Percentiles rank a stretch among this genome's conserved stretches.
phyloP scores from a whole-genome alignment of 1,140 invertebrate genomes.

The Lutraria rhynchaena region DNA sequence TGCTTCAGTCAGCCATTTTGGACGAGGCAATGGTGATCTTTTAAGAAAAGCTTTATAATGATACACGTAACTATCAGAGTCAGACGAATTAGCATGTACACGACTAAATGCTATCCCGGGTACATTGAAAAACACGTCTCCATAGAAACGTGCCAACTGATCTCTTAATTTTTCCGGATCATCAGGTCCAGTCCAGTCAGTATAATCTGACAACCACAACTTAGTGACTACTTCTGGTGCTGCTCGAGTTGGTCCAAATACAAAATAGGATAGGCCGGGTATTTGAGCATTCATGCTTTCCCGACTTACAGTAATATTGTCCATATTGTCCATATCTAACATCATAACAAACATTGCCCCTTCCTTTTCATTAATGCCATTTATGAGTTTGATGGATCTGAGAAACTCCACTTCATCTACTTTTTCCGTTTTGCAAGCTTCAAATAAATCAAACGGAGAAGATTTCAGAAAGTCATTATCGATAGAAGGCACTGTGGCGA shows the following conservation, averaged over 20 bases:
- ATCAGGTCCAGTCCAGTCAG: conserved; percentile 26
- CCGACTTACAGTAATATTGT: background rate
- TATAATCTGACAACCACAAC: conserved; percentile 11
- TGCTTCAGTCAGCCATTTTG: conserved; percentile 7
- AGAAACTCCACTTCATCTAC: conserved; percentile 21
- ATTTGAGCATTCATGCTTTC: conserved; percentile 29
- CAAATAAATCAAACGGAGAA: background rate
- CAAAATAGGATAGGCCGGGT: background rate
- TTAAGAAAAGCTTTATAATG: conserved; percentile 2
- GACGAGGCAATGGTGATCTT: background rate
- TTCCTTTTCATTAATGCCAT: conserved; percentile 44
- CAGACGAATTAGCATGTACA: conserved; percentile 16
- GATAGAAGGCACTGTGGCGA: conserved; percentile 12
- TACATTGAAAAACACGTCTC: conserved; percentile 39
- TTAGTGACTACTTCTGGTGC: conserved; percentile 17
- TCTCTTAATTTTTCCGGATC: conserved; percentile 27
- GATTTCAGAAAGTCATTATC: conserved; percentile 27
- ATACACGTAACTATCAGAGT: conserved; percentile 18
- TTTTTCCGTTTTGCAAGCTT: background rate
- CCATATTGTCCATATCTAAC: background rate
- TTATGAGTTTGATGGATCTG: conserved; percentile 23
- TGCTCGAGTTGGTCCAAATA: background rate
- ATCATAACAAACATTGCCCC: conserved; percentile 21
- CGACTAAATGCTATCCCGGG: conserved; percentile 20
- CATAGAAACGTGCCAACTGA: background rate